Evolutionary conservation across 1,140 invertebrate genomes (phyloP).

Genomic region (Achroia grisella): DNA sequence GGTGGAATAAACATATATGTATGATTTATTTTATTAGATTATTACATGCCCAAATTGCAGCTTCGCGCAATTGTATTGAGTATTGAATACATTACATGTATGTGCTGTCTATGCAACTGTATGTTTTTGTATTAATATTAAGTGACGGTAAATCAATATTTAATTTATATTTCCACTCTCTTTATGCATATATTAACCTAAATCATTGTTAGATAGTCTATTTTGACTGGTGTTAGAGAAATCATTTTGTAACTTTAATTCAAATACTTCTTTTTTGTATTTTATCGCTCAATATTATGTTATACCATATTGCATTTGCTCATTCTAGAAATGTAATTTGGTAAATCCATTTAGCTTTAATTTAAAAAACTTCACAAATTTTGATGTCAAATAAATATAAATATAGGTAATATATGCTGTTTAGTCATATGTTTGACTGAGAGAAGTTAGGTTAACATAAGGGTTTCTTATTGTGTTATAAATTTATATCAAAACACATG

Average conservation of each 20-base stretch:
- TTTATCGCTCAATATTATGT: neutral
- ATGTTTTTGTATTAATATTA: no score
- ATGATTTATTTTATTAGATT: slow-evolving; percentile 1
- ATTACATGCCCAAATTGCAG: slow-evolving; percentile 19
- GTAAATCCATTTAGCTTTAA: neutral
- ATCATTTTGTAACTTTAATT: no score
- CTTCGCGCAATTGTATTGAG: slow-evolving; percentile 15
- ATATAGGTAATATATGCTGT: slow-evolving; percentile 18
- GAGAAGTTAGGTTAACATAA: slow-evolving; percentile 15
- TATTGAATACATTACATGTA: no score
- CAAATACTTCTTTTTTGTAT: no score
- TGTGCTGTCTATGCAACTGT: no score
- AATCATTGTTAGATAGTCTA: slow-evolving; percentile 21
- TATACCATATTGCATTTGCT: slow-evolving; percentile 4
- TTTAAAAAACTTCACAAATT: neutral
- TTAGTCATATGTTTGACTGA: slow-evolving; percentile 29
- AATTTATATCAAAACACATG: neutral
- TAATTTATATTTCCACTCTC: no score
- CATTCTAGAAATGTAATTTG: slow-evolving; percentile 6
- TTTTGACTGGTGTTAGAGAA: slow-evolving; percentile 5
- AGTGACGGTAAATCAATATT: no score
- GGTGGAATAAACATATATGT: no score
- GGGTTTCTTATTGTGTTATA: slow-evolving; percentile 8
- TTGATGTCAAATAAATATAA: neutral
- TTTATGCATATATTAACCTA: no score